These are phyloP conservation scores for Trididemnum clinides DNA, from an alignment of 23 tunicate genomes.

Conservation along the genomic window DNA sequence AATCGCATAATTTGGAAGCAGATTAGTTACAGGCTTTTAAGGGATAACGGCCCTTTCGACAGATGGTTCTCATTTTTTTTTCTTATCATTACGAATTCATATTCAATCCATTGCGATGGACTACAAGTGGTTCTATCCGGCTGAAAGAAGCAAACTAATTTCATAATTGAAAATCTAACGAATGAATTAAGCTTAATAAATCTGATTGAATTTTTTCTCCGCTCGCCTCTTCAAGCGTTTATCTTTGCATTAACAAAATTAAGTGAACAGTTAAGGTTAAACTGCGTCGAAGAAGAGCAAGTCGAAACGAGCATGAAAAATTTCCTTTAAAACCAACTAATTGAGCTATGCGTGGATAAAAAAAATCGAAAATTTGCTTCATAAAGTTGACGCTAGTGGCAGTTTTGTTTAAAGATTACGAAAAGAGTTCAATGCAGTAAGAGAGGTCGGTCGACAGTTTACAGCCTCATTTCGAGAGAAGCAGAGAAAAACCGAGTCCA, in stretches of 20 bases:
- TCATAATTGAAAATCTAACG: slow-evolving; percentile 31
- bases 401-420: no score
- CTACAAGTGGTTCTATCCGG: not conserved
- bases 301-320: no score
- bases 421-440: no score
- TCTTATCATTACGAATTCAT: not conserved
- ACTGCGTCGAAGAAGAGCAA: not conserved
- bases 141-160: slow-evolving; percentile 11
- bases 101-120: no score
- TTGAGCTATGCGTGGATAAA: no score
- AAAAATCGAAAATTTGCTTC: no score
- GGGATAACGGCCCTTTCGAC: not conserved
- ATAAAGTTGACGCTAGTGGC: no score
- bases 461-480: no score
- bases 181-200: not conserved
- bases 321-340: no score
- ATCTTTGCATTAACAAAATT: not conserved
- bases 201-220: not conserved
- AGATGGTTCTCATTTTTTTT: not conserved
- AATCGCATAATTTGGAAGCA: slow-evolving; percentile 25
- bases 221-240: not conserved
- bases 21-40: slow-evolving; percentile 1
- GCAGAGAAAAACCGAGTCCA: no score
- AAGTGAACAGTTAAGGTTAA: not conserved
- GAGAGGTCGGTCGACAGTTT: no score